Evolutionary conservation across 2,888 invertebrate genomes (phyloP), one percentile per base, ranked within the genome.

Genomic region (Tinea trinotella): DNA sequence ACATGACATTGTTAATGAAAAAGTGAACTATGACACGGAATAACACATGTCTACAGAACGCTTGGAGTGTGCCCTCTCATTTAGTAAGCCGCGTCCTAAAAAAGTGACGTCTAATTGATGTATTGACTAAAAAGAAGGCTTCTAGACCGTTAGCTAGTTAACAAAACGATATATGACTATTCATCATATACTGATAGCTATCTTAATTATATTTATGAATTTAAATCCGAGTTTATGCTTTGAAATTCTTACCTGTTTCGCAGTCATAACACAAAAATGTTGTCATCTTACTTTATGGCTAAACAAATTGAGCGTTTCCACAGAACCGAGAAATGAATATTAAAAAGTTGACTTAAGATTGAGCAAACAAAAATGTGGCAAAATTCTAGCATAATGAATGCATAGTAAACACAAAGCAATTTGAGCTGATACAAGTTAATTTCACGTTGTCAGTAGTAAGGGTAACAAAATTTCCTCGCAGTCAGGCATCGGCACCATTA

Each of bases 61-160:
- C 68, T 70, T 68, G 67, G 65, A 60, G 65, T 54, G 57, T 59
- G 63, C 59, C 57, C 60, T 35, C 52, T 52, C 59, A 62, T 62
- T 60, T 56, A 57, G 59, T 58, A 56, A 59, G 56, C 57, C 58
- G 60, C 40, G 58, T 60, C 59, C 57, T 62, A 77, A 76, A 79
- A 50, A 77, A 75, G 65, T 77, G 77, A 79, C 77, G 71, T 71
- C 70, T 69, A 69, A 78, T 80, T 80, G 80, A 80, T 77, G 76
- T 76, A 79, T 77, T 69, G 76, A 70, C 68, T 68, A 66, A 70
- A 74, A 73, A 62, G 66, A 70, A 70, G 64, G 62, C 68, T 71
- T 66, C 67, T 70, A 70, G 62, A 67, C 74, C 75, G 79, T 75
- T 77, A 74, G 66, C 67, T 72, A 70, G 77, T 77, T 78, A 76